Percentiles rank a stretch among this genome's conserved stretches.
phyloP scores from a whole-genome alignment of 2,113 vertebrate genomes.

The Arvicanthis niloticus region DNA sequence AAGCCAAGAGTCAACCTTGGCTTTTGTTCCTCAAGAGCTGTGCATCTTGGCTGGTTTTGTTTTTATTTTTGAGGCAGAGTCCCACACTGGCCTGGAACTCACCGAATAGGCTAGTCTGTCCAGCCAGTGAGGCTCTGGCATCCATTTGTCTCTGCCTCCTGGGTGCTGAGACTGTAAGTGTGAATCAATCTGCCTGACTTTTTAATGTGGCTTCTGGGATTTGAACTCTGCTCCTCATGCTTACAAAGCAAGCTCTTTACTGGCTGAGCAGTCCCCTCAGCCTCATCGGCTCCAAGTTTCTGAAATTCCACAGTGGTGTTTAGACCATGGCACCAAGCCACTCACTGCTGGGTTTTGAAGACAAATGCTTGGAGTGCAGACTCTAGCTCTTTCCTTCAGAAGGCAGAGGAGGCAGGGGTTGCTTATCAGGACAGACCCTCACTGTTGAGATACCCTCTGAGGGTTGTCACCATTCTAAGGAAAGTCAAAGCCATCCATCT shows the following conservation, averaged over 20 bases:
- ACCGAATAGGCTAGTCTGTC: background rate
- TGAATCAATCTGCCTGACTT: background rate
- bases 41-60: background rate
- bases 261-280: background rate
- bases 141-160: background rate
- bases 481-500: background rate
- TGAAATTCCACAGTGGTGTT: background rate
- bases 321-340: background rate
- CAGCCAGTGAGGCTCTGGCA: too few relatives aligned
- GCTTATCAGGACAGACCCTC: background rate
- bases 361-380: background rate
- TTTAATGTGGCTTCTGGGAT: background rate
- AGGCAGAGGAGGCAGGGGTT: background rate
- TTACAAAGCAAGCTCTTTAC: background rate
- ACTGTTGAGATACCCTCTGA: background rate
- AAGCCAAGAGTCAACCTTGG: background rate
- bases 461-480: background rate
- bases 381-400: background rate
- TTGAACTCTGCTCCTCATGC: background rate
- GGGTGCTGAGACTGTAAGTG: too few relatives aligned
- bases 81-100: background rate
- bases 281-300: background rate
- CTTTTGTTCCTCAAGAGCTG: background rate
- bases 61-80: background rate
- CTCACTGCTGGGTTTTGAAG: background rate